Evolutionary conservation across 2,797 vertebrate genomes (phyloP), one percentile per base, ranked within the genome.

Genomic region (Gadopsis marmoratus): DNA sequence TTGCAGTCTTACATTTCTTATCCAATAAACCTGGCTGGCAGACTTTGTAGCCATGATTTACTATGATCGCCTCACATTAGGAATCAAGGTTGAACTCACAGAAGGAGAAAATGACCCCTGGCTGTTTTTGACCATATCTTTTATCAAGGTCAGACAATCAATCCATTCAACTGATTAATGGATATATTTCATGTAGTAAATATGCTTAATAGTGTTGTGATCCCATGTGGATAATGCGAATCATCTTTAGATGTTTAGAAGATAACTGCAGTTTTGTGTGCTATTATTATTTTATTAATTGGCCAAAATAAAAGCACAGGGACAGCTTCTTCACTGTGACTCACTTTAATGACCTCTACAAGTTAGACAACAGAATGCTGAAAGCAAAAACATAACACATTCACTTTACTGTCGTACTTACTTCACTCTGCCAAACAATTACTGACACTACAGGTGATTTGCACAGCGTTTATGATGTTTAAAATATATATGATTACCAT

Each of bases 1-100:
- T 93, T 93, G 93, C 87, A 81, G 77, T 81, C 75, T 76, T 89
- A 85, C 81, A 83, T 86, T 86, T 92, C 86, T 87, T 81, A 68
- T 87, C 85, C 86, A 88, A 88, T 91, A 91, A 91, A 89, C 83
- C 86, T 80, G 73, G 53, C 79, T 48, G 78, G 71, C 69, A 12
- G 80, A 80, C 73, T 83, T 59, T 55, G 68, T 64, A 29, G 56
- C n/a, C 54, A 37, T 73, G 79, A 90, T 90, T 92, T 88, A 87
- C 82, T 76, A 43, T 67, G 60, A 83, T 79, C 78, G 69, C 51
- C 61, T 75, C 59, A 71, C 72, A 76, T 84, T 86, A 84, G 67
- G 33, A 90, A 86, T 82, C 83, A 88, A 88, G 87, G 85, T 78
- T 89, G 79, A 86, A 85, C 77, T 85, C 75, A 74, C 62, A 79